Percentiles rank a stretch among this genome's conserved stretches.
Evolutionary conservation across 2,888 invertebrate species (phyloP).

Genomic region (Meteorus cinctellus): DNA sequence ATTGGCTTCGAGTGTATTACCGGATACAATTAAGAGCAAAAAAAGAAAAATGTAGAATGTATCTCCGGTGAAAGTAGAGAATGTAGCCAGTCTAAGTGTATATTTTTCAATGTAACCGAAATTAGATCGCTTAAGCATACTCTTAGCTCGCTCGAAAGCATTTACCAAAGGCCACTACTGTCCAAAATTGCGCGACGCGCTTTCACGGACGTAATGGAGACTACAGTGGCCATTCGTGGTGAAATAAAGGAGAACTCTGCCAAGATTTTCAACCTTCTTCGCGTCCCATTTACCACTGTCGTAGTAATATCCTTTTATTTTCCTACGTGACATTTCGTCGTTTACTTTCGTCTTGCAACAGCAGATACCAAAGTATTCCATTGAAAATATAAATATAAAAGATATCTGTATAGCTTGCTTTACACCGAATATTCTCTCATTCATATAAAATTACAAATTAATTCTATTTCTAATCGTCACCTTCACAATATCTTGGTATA

Average conservation of each 20-base stretch:
- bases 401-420: no score
- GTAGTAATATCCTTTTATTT: constrained; percentile 22
- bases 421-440: no score
- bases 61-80: background rate
- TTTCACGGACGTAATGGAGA: constrained; percentile 52
- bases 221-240: constrained; percentile 45
- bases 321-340: background rate
- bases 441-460: no score
- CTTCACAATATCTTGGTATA: no score
- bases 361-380: constrained; percentile 8
- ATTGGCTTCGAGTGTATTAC: background rate
- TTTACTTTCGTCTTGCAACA: constrained; percentile 17
- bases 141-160: constrained; percentile 40
- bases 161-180: constrained; percentile 33
- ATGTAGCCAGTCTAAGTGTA: background rate
- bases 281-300: constrained; percentile 54
- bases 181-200: constrained; percentile 51
- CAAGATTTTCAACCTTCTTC: constrained; percentile 54
- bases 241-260: constrained; percentile 40
- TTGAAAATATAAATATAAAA: constrained; percentile 13
- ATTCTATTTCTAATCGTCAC: no score
- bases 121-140: constrained; percentile 52
- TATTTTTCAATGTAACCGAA: constrained; percentile 45
- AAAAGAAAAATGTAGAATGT: background rate
- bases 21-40: background rate